phyloP scores from a whole-genome alignment of 2,797 vertebrate species.

The Crypturellus tataupa region DNA sequence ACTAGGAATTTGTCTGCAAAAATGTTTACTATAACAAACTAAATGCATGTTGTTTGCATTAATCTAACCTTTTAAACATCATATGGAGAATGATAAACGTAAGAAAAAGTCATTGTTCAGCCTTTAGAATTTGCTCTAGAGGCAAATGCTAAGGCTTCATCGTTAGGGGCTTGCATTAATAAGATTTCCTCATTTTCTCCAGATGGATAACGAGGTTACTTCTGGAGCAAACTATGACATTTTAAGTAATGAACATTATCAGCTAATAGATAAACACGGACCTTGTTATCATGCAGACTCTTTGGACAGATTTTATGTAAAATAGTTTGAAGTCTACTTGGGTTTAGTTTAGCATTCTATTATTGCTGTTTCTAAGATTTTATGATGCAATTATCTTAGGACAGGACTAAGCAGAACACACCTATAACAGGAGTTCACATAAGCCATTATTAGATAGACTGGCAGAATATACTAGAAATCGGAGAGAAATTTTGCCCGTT shows the following conservation, averaged over 20 bases:
- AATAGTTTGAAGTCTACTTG: not conserved
- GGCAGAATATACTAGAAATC: not conserved
- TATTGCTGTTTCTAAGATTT: not conserved
- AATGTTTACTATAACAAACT: not conserved
- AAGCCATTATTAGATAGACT: not conserved
- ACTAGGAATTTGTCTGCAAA: not conserved
- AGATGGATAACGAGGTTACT: not conserved
- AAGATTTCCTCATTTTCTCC: conserved; percentile 1
- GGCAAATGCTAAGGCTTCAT: not conserved
- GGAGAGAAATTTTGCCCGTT: not conserved
- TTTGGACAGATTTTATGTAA: not conserved
- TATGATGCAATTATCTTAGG: not conserved
- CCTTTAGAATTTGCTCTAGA: not conserved
- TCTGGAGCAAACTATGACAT: not conserved
- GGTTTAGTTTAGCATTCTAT: not conserved
- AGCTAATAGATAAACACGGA: not conserved
- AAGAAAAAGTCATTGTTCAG: not conserved
- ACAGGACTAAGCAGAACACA: not conserved
- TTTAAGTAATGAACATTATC: not conserved
- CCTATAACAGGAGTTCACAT: not conserved
- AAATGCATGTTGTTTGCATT: not conserved
- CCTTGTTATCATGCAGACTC: not conserved
- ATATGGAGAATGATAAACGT: not conserved
- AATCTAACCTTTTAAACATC: conserved; percentile 1
- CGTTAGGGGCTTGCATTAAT: not conserved